Conservation (phyloP, 2,888 invertebrate species). For the Ommatoiulus sabulosus region DNA sequence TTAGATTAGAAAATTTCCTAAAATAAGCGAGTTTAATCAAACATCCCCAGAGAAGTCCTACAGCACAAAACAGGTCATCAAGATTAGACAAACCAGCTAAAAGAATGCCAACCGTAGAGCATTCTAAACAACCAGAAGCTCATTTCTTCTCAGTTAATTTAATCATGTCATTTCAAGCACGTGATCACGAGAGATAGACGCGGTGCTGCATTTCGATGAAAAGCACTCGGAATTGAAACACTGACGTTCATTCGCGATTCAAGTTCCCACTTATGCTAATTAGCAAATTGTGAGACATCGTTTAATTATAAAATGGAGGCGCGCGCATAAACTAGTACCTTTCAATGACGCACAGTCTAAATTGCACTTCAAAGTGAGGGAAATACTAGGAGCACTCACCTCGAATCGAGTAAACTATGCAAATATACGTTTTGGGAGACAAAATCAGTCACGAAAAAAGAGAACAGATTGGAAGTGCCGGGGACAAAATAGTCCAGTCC, state of each 20-base stretch:
- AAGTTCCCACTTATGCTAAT: conserved; percentile 5
- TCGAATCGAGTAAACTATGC: not conserved
- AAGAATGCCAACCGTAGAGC: not conserved
- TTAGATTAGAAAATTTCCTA: too few species aligned
- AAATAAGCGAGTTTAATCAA: too few species aligned
- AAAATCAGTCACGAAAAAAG: not conserved
- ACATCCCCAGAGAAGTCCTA: too few species aligned
- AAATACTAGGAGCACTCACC: not conserved
- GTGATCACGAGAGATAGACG: not conserved
- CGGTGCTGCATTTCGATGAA: not conserved
- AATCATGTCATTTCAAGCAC: not conserved
- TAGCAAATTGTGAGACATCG: not conserved
- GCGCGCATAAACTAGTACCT: not conserved
- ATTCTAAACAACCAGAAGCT: not conserved
- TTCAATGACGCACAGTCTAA: not conserved
- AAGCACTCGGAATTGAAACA: not conserved
- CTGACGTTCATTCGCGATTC: not conserved
- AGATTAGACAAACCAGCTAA: not conserved
- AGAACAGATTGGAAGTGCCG: not conserved
- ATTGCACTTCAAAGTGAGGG: not conserved
- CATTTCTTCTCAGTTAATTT: not conserved
- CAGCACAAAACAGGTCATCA: not conserved
- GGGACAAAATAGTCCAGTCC: not conserved
- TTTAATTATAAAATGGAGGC: conserved; percentile 24
- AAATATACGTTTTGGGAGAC: not conserved